Conservation (phyloP, 2,113 vertebrate species). For the Solenodon paradoxus region DNA sequence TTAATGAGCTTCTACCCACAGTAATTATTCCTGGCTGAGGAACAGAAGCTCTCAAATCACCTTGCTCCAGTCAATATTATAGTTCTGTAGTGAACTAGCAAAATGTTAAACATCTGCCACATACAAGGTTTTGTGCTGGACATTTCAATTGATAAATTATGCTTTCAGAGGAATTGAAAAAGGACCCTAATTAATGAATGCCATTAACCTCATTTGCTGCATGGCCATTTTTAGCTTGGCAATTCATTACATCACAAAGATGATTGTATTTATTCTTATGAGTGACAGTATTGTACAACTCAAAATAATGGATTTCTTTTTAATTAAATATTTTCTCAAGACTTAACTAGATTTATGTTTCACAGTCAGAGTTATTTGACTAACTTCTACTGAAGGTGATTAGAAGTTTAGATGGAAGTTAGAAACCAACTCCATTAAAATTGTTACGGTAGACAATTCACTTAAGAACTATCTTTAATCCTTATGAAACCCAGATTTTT, state of each 20-base stretch:
- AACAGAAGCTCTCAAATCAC: neutral
- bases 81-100: neutral
- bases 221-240: slow-evolving; percentile 15
- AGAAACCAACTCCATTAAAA: neutral
- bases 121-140: neutral
- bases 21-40: neutral
- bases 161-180: slow-evolving; percentile 3
- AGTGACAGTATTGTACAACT: neutral
- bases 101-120: neutral
- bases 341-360: slow-evolving; percentile 7
- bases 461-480: neutral
- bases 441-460: neutral
- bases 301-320: slow-evolving; percentile 26
- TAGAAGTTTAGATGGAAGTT: neutral
- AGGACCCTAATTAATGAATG: neutral
- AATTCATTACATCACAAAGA: neutral
- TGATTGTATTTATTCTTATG: slow-evolving; percentile 40
- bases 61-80: neutral
- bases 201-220: neutral
- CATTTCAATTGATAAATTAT: slow-evolving; percentile 38
- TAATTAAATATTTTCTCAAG: slow-evolving; percentile 23
- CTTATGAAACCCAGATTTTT: neutral
- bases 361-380: slow-evolving; percentile 4
- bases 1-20: neutral
- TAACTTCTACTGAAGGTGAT: neutral